phyloP scores from a whole-genome alignment of 2,797 vertebrate genomes.

The Danio kyathit region DNA sequence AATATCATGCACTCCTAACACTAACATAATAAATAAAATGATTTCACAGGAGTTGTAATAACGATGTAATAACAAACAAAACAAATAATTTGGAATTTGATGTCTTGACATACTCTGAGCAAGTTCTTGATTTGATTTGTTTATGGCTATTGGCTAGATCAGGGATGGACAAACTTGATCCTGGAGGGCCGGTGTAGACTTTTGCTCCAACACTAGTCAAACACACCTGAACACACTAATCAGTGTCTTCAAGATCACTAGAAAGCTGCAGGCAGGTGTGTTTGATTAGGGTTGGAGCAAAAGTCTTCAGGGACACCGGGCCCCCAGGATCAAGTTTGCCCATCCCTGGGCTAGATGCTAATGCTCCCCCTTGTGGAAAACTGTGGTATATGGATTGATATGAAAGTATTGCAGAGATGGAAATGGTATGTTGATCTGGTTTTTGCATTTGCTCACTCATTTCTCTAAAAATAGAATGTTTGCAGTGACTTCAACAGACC shows the following conservation, averaged over 20 bases:
- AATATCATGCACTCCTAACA: no score
- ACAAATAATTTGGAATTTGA: neutral
- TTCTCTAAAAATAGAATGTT: constrained; percentile 1
- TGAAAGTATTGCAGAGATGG: neutral
- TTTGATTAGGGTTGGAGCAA: no score
- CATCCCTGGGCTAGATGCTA: neutral
- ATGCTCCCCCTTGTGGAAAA: constrained; percentile 38
- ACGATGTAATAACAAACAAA: neutral
- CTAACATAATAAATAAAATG: no score
- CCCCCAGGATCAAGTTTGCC: no score
- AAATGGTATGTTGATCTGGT: neutral
- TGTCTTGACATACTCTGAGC: neutral
- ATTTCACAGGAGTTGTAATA: no score
- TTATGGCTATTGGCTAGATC: neutral
- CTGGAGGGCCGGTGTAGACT: no score
- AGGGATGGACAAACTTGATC: no score
- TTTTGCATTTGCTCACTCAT: neutral
- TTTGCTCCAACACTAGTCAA: no score
- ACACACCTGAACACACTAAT: no score
- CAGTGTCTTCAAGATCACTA: no score
- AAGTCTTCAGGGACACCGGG: no score
- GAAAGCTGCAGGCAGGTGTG: no score
- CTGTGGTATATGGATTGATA: neutral
- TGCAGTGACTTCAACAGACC: constrained; percentile 5
- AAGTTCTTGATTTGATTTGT: neutral